Evolutionary conservation across 2,113 vertebrate genomes (phyloP).

Genomic region (Suricata suricatta): DNA sequence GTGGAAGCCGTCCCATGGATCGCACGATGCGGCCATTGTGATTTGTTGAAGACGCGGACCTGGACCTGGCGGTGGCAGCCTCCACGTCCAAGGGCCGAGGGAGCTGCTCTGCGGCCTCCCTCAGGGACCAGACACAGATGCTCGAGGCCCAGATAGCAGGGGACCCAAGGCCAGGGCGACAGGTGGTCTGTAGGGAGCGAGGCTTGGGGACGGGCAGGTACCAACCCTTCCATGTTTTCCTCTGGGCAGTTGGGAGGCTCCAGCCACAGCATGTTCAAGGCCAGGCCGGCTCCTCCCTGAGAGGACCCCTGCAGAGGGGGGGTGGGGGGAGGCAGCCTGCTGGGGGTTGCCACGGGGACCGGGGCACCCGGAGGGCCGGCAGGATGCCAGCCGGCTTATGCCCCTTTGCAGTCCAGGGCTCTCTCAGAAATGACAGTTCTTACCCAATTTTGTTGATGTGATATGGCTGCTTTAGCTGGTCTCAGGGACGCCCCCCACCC

Average conservation of each 20-base stretch:
- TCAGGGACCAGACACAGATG: rapidly evolving
- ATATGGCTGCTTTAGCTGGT: rapidly evolving
- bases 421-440: neutral
- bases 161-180: rapidly evolving
- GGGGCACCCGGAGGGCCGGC: rapidly evolving
- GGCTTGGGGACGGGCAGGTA: rapidly evolving
- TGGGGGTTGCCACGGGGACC: too few species aligned
- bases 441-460: neutral
- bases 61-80: rapidly evolving
- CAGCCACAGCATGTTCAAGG: too few species aligned
- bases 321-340: neutral
- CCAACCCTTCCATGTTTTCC: neutral
- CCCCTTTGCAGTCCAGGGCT: rapidly evolving
- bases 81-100: neutral
- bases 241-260: neutral
- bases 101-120: neutral
- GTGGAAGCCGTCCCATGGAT: neutral
- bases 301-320: too few species aligned
- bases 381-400: too few species aligned
- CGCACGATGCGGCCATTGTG: neutral
- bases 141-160: rapidly evolving
- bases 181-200: neutral
- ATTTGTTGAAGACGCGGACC: neutral
- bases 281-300: too few species aligned
- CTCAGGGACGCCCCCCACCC: neutral